These are phyloP conservation scores for Lepidocyrtoides sp. DNA, from an alignment of 2,888 invertebrate species.

Conservation along the genomic window DNA sequence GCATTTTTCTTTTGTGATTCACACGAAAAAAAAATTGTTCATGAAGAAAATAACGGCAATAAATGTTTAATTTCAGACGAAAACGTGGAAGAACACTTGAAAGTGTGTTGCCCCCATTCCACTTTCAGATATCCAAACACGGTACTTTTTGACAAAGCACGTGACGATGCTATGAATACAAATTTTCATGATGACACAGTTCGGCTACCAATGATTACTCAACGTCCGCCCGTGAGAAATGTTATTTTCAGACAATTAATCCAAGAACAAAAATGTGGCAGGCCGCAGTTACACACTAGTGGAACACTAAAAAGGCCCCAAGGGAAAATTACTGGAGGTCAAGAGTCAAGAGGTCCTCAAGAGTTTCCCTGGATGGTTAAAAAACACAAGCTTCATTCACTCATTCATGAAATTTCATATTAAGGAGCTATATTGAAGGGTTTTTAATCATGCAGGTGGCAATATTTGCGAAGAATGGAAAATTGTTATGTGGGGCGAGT, in stretches of 20 bases:
- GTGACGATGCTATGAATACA: neutral
- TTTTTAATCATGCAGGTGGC: slow-evolving; percentile 79
- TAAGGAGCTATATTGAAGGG: neutral
- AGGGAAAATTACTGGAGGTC: slow-evolving; percentile 94
- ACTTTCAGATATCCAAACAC: neutral
- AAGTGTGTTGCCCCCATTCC: slow-evolving; percentile 31
- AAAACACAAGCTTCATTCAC: neutral
- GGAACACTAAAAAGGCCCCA: neutral
- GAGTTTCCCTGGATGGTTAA: slow-evolving; percentile 94
- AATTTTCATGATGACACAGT: neutral
- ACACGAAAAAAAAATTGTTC: neutral
- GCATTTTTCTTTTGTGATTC: neutral
- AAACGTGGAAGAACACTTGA: slow-evolving; percentile 16
- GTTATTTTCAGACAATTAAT: slow-evolving; percentile 26
- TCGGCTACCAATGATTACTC: slow-evolving; percentile 31
- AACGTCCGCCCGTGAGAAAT: slow-evolving; percentile 43
- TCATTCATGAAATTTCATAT: neutral
- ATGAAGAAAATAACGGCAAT: too few relatives aligned
- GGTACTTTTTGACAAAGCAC: neutral
- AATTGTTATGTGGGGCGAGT: slow-evolving; percentile 82
- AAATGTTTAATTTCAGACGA: slow-evolving; percentile 21
- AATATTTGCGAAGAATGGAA: slow-evolving; percentile 78
- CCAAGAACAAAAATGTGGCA: slow-evolving; percentile 26
- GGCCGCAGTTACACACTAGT: neutral
- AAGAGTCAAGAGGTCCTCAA: slow-evolving; percentile 91